Conservation (phyloP, 2,797 vertebrate genomes). For the Meriones psammophilus region DNA sequence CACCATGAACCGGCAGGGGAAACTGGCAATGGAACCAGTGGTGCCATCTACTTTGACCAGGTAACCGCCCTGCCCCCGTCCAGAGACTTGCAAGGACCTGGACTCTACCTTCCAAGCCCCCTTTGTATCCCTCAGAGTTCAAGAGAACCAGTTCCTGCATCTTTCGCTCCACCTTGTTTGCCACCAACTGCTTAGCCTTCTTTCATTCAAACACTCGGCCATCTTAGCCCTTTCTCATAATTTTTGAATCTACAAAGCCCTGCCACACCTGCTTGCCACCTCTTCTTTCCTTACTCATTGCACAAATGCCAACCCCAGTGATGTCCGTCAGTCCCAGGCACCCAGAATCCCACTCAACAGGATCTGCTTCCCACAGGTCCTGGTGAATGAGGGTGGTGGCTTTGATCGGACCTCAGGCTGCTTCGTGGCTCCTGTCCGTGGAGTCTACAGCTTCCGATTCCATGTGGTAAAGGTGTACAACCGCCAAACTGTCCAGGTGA, state of each 20-base stretch:
- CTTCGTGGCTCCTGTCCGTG: constrained; percentile 84
- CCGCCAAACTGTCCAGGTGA: constrained; percentile 85
- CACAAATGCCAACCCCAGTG: neutral
- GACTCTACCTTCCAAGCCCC: neutral
- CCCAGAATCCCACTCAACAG: constrained; percentile 10
- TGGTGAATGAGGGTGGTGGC: constrained; percentile 83
- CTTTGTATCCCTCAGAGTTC: neutral
- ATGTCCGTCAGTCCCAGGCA: neutral
- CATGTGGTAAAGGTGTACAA: constrained; percentile 86
- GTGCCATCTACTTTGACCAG: constrained; percentile 85
- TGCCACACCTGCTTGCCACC: neutral
- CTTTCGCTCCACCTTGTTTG: neutral
- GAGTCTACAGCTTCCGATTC: constrained; percentile 86
- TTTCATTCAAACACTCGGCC: neutral
- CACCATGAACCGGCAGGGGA: constrained; percentile 84
- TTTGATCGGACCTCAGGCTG: constrained; percentile 83
- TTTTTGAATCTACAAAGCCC: neutral
- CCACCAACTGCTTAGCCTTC: neutral
- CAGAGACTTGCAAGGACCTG: neutral
- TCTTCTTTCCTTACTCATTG: constrained; percentile 32
- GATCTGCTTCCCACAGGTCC: constrained; percentile 74
- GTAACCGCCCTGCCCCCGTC: constrained; percentile 67
- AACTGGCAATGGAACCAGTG: constrained; percentile 74
- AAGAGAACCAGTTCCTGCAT: neutral
- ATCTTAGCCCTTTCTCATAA: neutral